Conservation (phyloP, 64 coral and sea anemone species). For the Stylophora pistillata region DNA sequence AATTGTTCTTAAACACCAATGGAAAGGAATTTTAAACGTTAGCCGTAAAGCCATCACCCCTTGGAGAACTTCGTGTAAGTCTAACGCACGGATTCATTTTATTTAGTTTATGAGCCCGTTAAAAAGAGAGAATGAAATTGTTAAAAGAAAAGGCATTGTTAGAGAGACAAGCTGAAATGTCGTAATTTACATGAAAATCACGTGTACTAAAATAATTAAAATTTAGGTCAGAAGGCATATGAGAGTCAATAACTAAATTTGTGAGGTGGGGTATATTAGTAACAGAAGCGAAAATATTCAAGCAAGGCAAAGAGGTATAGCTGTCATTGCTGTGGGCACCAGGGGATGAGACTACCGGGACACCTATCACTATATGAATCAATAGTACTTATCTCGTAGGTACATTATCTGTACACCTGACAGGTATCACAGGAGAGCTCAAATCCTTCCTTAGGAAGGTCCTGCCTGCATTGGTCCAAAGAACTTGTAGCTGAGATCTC, state of each 20-base stretch:
- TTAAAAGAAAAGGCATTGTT: background rate
- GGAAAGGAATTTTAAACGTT: too few relatives aligned
- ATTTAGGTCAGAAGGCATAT: slow-evolving; percentile 30
- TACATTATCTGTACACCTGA: background rate
- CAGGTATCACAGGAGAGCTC: slow-evolving; percentile 5
- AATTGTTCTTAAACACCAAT: too few relatives aligned
- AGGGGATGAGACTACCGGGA: background rate
- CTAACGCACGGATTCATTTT: too few relatives aligned
- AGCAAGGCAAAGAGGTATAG: background rate
- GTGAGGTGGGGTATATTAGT: slow-evolving; percentile 19
- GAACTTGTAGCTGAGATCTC: too few relatives aligned
- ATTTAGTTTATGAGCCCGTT: too few relatives aligned
- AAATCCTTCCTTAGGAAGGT: background rate
- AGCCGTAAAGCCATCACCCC: too few relatives aligned
- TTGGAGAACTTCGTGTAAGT: too few relatives aligned
- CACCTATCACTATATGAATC: background rate
- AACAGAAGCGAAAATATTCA: background rate
- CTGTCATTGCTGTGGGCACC: background rate
- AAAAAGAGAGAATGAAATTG: too few relatives aligned
- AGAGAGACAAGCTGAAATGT: background rate
- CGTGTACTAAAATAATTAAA: slow-evolving; percentile 43
- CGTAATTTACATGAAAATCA: slow-evolving; percentile 36
- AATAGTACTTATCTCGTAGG: background rate
- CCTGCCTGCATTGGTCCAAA: too few relatives aligned
- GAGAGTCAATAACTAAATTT: slow-evolving; percentile 27